Percentiles rank a stretch among this genome's conserved stretches.
Evolutionary conservation across 2,113 vertebrate genomes (phyloP).

Genomic region (Sarotherodon lohbergeri): DNA sequence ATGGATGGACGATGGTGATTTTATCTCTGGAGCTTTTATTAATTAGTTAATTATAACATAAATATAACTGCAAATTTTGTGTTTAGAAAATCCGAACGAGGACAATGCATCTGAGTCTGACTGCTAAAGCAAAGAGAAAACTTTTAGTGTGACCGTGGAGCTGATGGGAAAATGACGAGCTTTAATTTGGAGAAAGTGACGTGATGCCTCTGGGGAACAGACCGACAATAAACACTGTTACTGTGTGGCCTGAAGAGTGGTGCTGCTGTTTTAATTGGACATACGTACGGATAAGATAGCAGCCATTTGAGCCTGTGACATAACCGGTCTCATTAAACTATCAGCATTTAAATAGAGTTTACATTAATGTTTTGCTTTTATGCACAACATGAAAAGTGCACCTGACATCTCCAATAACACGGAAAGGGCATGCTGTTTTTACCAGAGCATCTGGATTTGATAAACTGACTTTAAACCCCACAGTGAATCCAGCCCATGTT

Average conservation of each 20-base stretch:
- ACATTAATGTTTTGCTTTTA: neutral
- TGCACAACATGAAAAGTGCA: neutral
- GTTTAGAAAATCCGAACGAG: neutral
- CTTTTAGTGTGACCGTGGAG: neutral
- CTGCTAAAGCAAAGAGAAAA: neutral
- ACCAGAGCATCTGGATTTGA: neutral
- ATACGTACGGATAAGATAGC: neutral
- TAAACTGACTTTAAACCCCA: neutral
- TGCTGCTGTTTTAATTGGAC: neutral
- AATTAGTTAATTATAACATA: neutral
- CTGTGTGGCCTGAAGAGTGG: slow-evolving; percentile 8
- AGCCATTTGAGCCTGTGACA: neutral
- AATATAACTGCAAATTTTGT: neutral
- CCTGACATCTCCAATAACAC: neutral
- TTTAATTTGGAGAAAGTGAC: slow-evolving; percentile 24
- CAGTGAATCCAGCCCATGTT: slow-evolving; percentile 25
- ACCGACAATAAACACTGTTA: slow-evolving; percentile 25
- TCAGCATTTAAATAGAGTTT: neutral
- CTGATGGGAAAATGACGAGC: neutral
- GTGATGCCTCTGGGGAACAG: neutral
- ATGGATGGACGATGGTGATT: neutral
- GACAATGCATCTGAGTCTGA: neutral
- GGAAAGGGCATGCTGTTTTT: neutral
- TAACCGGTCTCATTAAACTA: rapidly evolving
- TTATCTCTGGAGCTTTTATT: neutral